Evolutionary conservation across 2,888 invertebrate genomes (phyloP).

Genomic region (Oxycera nigricornis): DNA sequence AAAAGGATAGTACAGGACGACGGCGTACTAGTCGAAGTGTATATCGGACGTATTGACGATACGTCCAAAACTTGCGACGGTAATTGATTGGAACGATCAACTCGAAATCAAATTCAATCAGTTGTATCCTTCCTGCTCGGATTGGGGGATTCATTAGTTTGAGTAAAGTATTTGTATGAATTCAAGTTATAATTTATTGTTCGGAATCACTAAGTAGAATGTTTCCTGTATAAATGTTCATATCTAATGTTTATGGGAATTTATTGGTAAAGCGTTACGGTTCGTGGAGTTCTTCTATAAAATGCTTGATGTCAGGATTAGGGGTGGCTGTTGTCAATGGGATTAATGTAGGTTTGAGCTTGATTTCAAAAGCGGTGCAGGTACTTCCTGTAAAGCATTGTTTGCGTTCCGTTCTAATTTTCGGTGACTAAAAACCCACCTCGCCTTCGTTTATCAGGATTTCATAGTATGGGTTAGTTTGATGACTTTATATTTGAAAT

Average conservation of each 20-base stretch:
- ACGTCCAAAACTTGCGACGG: constrained; percentile 11
- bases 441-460: too few species aligned
- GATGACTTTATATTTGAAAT: too few species aligned
- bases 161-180: constrained; percentile 19
- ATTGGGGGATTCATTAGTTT: constrained; percentile 11
- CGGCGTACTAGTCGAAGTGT: background rate
- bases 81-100: constrained; percentile 36
- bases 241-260: constrained; percentile 15
- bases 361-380: too few species aligned
- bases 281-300: background rate
- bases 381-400: too few species aligned
- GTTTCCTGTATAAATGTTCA: constrained; percentile 17
- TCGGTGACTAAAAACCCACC: too few species aligned
- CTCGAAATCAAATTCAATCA: constrained; percentile 33
- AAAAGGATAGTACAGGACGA: background rate
- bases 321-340: too few species aligned
- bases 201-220: constrained; percentile 18
- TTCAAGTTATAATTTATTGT: constrained; percentile 25
- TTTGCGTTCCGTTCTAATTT: too few species aligned
- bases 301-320: too few species aligned
- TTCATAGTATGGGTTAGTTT: too few species aligned
- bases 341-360: too few species aligned
- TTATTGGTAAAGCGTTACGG: background rate
- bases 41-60: background rate
- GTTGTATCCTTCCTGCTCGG: constrained; percentile 35